Evolutionary conservation across 2,888 invertebrate genomes (phyloP), one percentile per base, ranked within the genome.

Genomic region (Sisyra nigra): DNA sequence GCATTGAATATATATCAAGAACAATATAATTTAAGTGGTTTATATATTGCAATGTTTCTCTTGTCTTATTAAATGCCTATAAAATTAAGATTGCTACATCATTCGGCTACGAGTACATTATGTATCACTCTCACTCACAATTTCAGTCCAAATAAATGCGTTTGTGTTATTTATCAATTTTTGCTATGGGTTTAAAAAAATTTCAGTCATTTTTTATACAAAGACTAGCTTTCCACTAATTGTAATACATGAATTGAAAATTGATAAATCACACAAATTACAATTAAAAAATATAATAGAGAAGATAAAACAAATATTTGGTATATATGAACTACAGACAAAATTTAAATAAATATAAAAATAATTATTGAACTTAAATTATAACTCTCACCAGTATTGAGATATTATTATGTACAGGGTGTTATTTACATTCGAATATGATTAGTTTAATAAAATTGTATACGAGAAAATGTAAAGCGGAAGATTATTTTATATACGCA

Each of bases 131-230:
- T 37, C 11, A 19, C 11, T 11, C 17, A 13, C 19, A 18, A 10
- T 37, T 18, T 10, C 14, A 18, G 17, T 37, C 19, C 19, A 11
- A 14, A 4, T 10, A 11, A 19, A 8, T 37, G n/a, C 8, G 11
- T 15, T 37, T n/a, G 11, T 37, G 17, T 37, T 8, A 19, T 18
- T 11, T 37, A 37, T 19, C 19, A 37, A 37, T 7, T 17, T 18
- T 11, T 18, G 19, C 11, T 11, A 8, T 37, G 9, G n/a, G 17
- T 37, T 24, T 7, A 11, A 15, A 4, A 35, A 35, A 15, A 18
- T 18, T 18, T 37, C 37, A 37, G 37, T 37, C 37, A 19, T 19
- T 19, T 18, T 37, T 37, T 37, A 18, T 37, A 37, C 37, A 37
- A 37, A 37, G 37, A 37, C 37, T 37, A 37, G 37, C 11, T 37